Evolutionary conservation across 37 sponge, comb jelly and placozoan species (phyloP).

Genomic region (Dysidea cf. avara): DNA sequence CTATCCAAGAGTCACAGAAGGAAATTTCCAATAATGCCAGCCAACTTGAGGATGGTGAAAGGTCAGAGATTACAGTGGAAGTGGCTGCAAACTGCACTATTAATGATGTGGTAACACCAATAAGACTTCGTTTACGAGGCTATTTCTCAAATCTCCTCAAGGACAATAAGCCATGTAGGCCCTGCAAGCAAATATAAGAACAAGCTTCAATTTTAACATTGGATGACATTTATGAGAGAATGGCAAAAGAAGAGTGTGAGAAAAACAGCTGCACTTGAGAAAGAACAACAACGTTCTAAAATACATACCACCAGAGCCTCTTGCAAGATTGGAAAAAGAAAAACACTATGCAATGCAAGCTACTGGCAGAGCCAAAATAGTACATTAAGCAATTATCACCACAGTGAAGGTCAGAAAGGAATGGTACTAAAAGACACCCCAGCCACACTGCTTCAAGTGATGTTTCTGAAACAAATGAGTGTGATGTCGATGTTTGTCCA

Average conservation of each 20-base stretch:
- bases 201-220: constrained; percentile 43
- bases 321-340: background rate
- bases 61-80: background rate
- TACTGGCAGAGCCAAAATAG: no score
- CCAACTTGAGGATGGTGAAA: background rate
- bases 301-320: background rate
- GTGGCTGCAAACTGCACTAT: background rate
- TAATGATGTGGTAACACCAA: constrained; percentile 8
- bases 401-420: no score
- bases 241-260: constrained; percentile 1
- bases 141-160: constrained; percentile 28
- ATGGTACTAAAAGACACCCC: no score
- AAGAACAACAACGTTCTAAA: background rate
- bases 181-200: constrained; percentile 3
- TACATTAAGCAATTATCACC: no score
- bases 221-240: constrained; percentile 33
- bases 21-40: no score
- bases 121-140: constrained; percentile 22
- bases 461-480: no score
- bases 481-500: no score
- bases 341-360: background rate
- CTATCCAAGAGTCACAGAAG: background rate
- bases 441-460: no score
- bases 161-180: constrained; percentile 7
- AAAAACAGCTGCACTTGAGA: constrained; percentile 1